Conservation (phyloP, 2,888 invertebrate genomes). For the Adela reaumurella region DNA sequence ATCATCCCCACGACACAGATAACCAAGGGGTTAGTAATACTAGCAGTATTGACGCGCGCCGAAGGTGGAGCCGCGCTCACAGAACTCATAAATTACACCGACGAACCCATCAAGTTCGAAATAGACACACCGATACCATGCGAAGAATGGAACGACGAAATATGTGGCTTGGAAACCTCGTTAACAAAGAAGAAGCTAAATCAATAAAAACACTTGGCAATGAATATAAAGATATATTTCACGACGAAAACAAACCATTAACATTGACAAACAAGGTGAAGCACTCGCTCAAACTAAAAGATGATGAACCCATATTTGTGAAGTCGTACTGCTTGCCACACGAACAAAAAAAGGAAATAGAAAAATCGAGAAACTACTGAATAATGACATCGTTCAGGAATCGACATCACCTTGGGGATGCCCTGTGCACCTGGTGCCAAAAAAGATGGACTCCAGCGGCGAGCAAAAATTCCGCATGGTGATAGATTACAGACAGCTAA, state of each 20-base stretch:
- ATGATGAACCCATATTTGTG: neutral
- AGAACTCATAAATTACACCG: too few species aligned
- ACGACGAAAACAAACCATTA: constrained; percentile 7
- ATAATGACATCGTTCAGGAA: constrained; percentile 13
- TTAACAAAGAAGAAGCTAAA: neutral
- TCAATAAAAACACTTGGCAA: neutral
- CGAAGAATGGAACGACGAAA: too few species aligned
- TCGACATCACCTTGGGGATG: constrained; percentile 14
- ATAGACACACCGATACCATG: too few species aligned
- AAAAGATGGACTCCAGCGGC: constrained; percentile 15
- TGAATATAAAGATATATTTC: constrained; percentile 9
- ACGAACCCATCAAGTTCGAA: too few species aligned
- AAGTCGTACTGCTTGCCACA: constrained; percentile 12
- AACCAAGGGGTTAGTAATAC: too few species aligned
- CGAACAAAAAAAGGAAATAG: neutral
- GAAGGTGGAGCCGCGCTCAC: too few species aligned
- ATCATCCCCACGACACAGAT: too few species aligned
- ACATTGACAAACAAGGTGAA: constrained; percentile 12
- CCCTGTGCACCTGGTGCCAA: constrained; percentile 18
- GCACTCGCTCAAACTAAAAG: constrained; percentile 13
- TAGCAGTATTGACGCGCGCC: too few species aligned
- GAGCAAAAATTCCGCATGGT: constrained; percentile 14
- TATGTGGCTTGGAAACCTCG: too few species aligned
- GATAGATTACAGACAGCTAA: constrained; percentile 13
- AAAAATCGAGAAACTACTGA: constrained; percentile 3